Base-by-base conservation (phyloP, 2,888 invertebrate genomes). In the Rhimphoctona megacephalus region DNA sequence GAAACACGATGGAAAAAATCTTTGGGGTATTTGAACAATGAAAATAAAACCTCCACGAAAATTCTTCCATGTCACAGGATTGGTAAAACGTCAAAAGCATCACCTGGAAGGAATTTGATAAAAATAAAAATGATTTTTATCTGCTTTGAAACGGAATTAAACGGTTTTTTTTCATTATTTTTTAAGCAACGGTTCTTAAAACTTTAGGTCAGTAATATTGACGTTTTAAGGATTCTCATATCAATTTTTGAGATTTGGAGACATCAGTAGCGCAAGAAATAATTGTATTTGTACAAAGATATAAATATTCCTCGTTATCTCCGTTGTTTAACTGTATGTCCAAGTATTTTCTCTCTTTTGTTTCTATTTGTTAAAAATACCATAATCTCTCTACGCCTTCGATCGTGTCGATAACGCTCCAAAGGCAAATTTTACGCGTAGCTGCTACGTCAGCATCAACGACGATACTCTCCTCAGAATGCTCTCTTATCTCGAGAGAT, bases 301-400 rank as follows among this genome's bases (percentile, higher is more conserved):
- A 33, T 49, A 52, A 57, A n/a, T 54, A 36, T 64, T 17, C 7
- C 54, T 73, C 54, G 46, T 25, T 66, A 30, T 79, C 67, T 73
- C 25, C 19, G 22, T 57, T 19, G 9, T 43, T n/a, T 19, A 39
- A 54, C 19, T 1, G 17, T 6, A n/a, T 66, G 7, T 19, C 25
- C 64, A 1, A 66, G 25, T 39, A 49, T 70, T 66, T 39, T 17
- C n/a, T 36, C 33, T 73, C 43, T 54, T 78, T 79, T 67, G 43
- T 43, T 17, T 43, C 39, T 25, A 46, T 69, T 57, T 73, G 52
- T 49, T 11, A 17, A 66, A 64, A 61, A 78, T 66, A 19, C 54
- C 54, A 54, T 78, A 77, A 83, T 73, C 83, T 49, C 67, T 67
- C 64, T 69, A 36, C 80, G 79, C 49, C 57, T 69, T 54, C 76